Evolutionary conservation across 2,888 invertebrate species (phyloP), one percentile per base, ranked within the genome.

Genomic region (Julus scanicus): DNA sequence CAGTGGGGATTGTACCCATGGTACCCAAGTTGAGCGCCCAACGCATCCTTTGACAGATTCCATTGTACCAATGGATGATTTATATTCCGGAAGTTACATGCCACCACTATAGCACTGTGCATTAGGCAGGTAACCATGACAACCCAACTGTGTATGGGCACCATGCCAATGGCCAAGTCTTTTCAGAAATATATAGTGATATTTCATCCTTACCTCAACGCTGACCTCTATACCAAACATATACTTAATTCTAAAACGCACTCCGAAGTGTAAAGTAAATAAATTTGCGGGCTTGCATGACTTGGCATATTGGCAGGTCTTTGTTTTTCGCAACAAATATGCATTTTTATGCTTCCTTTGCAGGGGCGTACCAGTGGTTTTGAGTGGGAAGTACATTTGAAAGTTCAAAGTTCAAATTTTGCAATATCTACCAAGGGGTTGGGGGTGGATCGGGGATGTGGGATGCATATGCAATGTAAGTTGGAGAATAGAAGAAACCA

Each of bases 161-260:
- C 44, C 44, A 44, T 44, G 44, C 44, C 44, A 44, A 44, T 44
- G 44, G 44, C 44, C 6, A 44, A 44, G 4, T 44, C 44, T 44
- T 44, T 2, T 63, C n/a, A n/a, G 5, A 63, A n/a, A 63, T 9
- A 3, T 2, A 63, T 53, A 2, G 53, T 15, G 53, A 2, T 53
- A 53, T 44, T 44, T 44, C 44, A 44, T 44, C 6, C 44, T 44
- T 44, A 44, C 44, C 53, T 53, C 53, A n/a, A 8, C 53, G 15
- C 17, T 63, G 63, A 63, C 63, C 63, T 63, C 63, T 63, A 63
- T n/a, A 63, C n/a, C 63, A 63, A n/a, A n/a, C n/a, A 63, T n/a
- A 53, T 63, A 63, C 63, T 63, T 63, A 63, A 63, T n/a, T 63
- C 63, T 63, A n/a, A 63, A 63, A 63, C 17, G 63, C 63, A 63